Evolutionary conservation across 2,888 invertebrate genomes (phyloP).

Genomic region (Mimas tiliae): DNA sequence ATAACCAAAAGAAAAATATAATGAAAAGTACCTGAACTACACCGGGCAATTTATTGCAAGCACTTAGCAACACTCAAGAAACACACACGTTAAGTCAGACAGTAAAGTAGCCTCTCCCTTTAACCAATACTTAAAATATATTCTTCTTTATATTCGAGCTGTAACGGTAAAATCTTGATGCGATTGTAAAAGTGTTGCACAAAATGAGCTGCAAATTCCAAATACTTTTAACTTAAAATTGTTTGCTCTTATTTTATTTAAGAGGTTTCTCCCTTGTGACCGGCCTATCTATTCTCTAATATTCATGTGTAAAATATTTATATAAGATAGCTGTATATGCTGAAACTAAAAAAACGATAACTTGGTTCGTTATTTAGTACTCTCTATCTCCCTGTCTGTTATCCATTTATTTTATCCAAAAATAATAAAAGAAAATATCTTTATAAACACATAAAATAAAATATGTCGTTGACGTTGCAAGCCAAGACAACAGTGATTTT

Average conservation of each 20-base stretch:
- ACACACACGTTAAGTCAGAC: slow-evolving; percentile 54
- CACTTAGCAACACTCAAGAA: slow-evolving; percentile 68
- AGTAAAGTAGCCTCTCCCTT: slow-evolving; percentile 40
- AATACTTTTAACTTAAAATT: neutral
- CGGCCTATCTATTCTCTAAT: neutral
- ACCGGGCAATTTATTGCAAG: slow-evolving; percentile 70
- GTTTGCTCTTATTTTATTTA: neutral
- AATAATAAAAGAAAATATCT: no score
- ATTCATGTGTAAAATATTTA: neutral
- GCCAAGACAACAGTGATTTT: slow-evolving; percentile 49
- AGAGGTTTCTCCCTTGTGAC: neutral
- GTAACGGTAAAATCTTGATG: slow-evolving; percentile 3
- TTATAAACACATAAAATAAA: no score
- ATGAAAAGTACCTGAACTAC: slow-evolving; percentile 69
- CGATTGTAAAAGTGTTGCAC: slow-evolving; percentile 12
- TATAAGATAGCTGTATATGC: neutral
- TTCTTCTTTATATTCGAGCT: slow-evolving; percentile 15
- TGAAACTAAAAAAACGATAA: neutral
- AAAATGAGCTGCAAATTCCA: neutral
- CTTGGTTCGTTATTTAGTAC: no score
- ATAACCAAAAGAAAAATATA: slow-evolving; percentile 40
- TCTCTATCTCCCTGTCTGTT: no score
- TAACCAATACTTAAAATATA: slow-evolving; percentile 35
- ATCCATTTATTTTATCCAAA: no score
- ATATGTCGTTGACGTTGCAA: neutral